A percentile compares a stretch with the other conserved stretches of the same genome.
Evolutionary conservation across 2,888 invertebrate genomes (phyloP).

Genomic region (Torymus texanus): DNA sequence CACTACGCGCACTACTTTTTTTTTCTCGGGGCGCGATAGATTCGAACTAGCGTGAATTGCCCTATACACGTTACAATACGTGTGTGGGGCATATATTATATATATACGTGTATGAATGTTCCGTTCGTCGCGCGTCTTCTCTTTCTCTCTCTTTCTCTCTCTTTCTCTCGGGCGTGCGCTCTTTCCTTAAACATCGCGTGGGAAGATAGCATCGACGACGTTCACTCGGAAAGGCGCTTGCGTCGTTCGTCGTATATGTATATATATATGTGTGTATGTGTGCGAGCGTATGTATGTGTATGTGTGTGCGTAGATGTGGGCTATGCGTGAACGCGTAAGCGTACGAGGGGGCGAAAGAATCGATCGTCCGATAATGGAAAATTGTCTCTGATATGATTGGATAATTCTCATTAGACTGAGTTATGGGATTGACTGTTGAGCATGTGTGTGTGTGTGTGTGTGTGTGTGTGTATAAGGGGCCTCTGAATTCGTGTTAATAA

Average conservation of each 20-base stretch:
- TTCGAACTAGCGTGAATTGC: too few relatives aligned
- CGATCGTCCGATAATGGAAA: slow-evolving; percentile 29
- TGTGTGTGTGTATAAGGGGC: too few relatives aligned
- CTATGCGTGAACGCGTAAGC: slow-evolving; percentile 18
- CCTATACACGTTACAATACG: not conserved
- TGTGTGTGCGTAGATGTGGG: not conserved
- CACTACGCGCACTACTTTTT: too few relatives aligned
- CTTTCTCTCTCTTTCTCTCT: not conserved
- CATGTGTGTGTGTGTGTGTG: too few relatives aligned
- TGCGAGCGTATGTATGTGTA: not conserved
- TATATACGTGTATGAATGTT: slow-evolving; percentile 8
- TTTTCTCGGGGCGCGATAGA: too few relatives aligned
- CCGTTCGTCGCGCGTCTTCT: slow-evolving; percentile 23
- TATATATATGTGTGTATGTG: not conserved
- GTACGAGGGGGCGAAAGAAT: slow-evolving; percentile 1
- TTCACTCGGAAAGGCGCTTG: slow-evolving; percentile 63
- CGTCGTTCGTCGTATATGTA: slow-evolving; percentile 21
- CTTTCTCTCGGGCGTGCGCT: slow-evolving; percentile 11
- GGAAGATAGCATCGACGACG: slow-evolving; percentile 65
- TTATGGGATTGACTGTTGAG: too few relatives aligned
- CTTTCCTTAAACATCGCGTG: slow-evolving; percentile 63
- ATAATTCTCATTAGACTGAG: slow-evolving; percentile 3
- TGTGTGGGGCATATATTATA: not conserved
- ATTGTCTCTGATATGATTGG: slow-evolving; percentile 20
- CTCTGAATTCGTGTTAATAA: too few relatives aligned